Percentiles rank a stretch among this genome's conserved stretches.
Conservation (phyloP, 92 coral and sea anemone genomes). For the Paragorgia papillata region DNA sequence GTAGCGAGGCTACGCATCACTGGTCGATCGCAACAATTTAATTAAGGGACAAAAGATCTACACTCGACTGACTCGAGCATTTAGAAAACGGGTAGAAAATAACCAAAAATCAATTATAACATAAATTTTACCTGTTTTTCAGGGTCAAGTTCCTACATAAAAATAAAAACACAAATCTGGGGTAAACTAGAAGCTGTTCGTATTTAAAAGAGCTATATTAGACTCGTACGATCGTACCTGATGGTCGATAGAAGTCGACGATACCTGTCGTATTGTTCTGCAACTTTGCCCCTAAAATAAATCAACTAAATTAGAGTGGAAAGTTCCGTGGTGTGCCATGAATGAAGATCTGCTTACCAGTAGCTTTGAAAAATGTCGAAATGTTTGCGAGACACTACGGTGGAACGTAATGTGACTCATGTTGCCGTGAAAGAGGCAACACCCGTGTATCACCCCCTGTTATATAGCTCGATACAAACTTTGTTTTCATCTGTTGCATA, state of each 20-base stretch:
- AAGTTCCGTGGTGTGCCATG: too few species aligned
- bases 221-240: background rate
- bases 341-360: background rate
- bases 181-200: too few species aligned
- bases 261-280: background rate
- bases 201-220: too few species aligned
- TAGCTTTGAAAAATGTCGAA: background rate
- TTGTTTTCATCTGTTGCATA: too few species aligned
- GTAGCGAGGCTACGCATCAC: too few species aligned
- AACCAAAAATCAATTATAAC: too few species aligned
- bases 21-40: too few species aligned
- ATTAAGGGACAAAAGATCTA: too few species aligned
- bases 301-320: too few species aligned
- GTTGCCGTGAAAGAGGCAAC: background rate
- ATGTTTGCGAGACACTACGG: background rate
- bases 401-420: slow-evolving; percentile 1
- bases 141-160: background rate
- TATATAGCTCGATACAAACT: too few species aligned
- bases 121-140: background rate
- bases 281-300: background rate
- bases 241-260: slow-evolving; percentile 8
- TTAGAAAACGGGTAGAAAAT: too few species aligned
- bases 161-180: background rate
- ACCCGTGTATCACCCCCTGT: background rate
- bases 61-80: too few species aligned